phyloP scores from a whole-genome alignment of 2,888 invertebrate species.

The Desoria tigrina region DNA sequence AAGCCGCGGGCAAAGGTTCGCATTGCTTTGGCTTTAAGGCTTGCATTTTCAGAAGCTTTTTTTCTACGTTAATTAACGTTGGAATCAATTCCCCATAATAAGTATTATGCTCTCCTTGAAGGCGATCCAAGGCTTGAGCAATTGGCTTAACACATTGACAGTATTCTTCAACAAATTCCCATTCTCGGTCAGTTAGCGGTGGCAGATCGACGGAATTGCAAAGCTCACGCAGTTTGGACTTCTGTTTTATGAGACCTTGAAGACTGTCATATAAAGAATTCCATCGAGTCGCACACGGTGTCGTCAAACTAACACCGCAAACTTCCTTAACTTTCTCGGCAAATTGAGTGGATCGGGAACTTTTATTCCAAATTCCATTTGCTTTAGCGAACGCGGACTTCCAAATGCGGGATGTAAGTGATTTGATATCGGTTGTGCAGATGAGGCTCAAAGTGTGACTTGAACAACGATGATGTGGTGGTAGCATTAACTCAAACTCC shows the following conservation, averaged over 20 bases:
- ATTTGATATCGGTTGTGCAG: too few species aligned
- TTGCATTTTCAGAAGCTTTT: too few species aligned
- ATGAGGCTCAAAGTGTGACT: too few species aligned
- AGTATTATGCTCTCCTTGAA: constrained; percentile 10
- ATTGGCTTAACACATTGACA: constrained; percentile 3
- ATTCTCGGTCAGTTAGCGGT: background rate
- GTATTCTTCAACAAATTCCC: constrained; percentile 7
- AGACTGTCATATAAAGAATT: constrained; percentile 13
- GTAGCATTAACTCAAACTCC: background rate
- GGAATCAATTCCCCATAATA: constrained; percentile 13
- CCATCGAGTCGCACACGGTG: background rate
- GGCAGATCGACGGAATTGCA: background rate
- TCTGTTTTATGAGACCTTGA: background rate
- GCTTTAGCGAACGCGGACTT: too few species aligned
- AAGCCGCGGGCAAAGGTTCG: too few species aligned
- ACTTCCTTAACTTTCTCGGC: too few species aligned
- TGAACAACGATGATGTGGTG: too few species aligned
- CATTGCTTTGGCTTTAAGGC: too few species aligned
- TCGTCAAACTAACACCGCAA: too few species aligned
- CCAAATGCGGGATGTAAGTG: too few species aligned
- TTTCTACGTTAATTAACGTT: background rate
- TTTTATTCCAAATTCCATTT: too few species aligned
- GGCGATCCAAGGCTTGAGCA: constrained; percentile 9
- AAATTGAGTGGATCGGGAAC: too few species aligned
- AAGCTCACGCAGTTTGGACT: background rate